These are phyloP conservation scores for Ceratina calcarata DNA, from an alignment of 1,140 invertebrate species.

Conservation along the genomic window DNA sequence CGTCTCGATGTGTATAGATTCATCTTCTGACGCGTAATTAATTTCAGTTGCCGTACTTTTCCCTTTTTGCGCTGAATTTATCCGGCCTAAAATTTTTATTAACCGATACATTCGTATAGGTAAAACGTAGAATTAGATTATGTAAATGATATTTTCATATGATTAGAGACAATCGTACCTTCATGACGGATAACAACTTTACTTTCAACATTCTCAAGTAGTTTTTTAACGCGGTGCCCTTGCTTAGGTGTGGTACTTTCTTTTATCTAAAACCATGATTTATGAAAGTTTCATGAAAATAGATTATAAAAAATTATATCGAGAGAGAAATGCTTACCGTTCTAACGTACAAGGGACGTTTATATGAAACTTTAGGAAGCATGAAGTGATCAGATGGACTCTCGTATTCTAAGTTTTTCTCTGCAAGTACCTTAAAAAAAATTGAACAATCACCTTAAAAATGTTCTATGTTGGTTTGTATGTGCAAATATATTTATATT, in stretches of 20 bases:
- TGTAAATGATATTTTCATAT: not conserved
- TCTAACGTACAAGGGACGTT: slow-evolving; percentile 22
- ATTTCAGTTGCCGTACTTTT: slow-evolving; percentile 17
- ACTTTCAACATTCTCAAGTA: slow-evolving; percentile 25
- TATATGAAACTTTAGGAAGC: slow-evolving; percentile 47
- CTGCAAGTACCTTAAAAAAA: not conserved
- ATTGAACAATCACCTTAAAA: not conserved
- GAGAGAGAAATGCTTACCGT: slow-evolving; percentile 31
- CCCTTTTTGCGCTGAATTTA: slow-evolving; percentile 20
- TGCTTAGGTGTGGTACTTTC: slow-evolving; percentile 14
- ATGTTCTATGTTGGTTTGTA: not conserved
- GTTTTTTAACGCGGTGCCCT: slow-evolving; percentile 29
- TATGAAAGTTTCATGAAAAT: slow-evolving; percentile 6
- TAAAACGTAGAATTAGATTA: not conserved
- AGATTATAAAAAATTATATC: not conserved
- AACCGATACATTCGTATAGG: not conserved
- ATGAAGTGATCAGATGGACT: slow-evolving; percentile 13
- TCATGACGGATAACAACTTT: slow-evolving; percentile 50
- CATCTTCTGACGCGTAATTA: slow-evolving; percentile 36
- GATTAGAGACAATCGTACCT: slow-evolving; percentile 26
- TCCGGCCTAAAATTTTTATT: slow-evolving; percentile 37
- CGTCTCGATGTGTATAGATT: slow-evolving; percentile 42
- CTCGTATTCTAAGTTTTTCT: not conserved
- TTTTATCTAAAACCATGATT: slow-evolving; percentile 34
- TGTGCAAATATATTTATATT: not conserved